Evolutionary conservation across 2,888 invertebrate species (phyloP), one percentile per base, ranked within the genome.

Genomic region (Sinohyriopsis cumingii): DNA sequence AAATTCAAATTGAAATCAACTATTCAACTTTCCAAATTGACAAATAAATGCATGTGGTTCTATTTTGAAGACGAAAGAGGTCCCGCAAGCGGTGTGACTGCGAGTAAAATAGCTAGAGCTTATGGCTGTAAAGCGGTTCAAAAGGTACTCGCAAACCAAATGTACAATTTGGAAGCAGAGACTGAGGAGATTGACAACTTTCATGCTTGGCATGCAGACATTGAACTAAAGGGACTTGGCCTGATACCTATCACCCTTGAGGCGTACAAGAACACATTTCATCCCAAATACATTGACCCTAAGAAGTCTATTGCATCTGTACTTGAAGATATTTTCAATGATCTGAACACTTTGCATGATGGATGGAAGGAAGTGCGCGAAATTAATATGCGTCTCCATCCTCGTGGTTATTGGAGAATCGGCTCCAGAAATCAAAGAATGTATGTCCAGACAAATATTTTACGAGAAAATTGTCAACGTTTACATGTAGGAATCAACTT

Each of bases 231-330:
- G n/a, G 73, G 68, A 18, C 69, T 67, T 22, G 65, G 73, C 19
- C 63, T 80, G 24, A 22, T 80, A 22, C 55, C 71, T 2, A 61
- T 80, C 3, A 73, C 78, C 6, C 53, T 80, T 15, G 77, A 75
- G 0, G 75, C 78, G 0, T 80, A 78, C 69, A 80, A 74, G 60
- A 62, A 71, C 12, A 67, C 78, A 0, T 78, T 80, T 53, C 75
- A 78, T 57, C 76, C 80, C 18, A 19, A n/a, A 18, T 22, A n/a
- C 1, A 63, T 78, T 18, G 69, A 76, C 59, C 64, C 66, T 25
- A 69, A 69, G 19, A 73, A 69, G 54, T 63, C 73, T 15, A 59
- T 76, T 19, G 24, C 67, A 12, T 61, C 24, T 20, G 25, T 80
- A 6, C 65, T 80, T 9, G 33, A 66, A 9, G 71, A 78, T 22